A percentile compares a stretch with the other conserved stretches of the same genome.
Evolutionary conservation across 2,113 vertebrate genomes (phyloP).

Genomic region (Rhea americana): DNA sequence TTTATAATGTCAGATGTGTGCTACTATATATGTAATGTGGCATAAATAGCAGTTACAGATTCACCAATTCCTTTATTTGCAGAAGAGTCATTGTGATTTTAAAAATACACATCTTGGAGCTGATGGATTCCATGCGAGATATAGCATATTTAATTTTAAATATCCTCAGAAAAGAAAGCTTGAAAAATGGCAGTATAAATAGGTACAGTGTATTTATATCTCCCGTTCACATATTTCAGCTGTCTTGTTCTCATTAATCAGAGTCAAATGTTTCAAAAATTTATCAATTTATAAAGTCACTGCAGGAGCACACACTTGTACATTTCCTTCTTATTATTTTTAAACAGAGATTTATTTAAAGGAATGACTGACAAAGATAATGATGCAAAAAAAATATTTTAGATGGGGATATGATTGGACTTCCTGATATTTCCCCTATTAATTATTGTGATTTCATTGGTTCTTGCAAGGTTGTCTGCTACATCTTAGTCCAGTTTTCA

Average conservation of each 20-base stretch:
- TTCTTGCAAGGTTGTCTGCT: not conserved
- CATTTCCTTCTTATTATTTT: slow-evolving; percentile 29
- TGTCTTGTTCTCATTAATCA: slow-evolving; percentile 38
- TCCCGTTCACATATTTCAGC: not conserved
- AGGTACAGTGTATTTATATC: not conserved
- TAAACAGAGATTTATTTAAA: slow-evolving; percentile 10
- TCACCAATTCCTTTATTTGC: not conserved
- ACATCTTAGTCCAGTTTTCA: not conserved
- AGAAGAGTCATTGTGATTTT: not conserved
- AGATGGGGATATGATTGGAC: not conserved
- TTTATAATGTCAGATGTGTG: not conserved
- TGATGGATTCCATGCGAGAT: not conserved
- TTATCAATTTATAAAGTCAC: slow-evolving; percentile 1
- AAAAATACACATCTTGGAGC: not conserved
- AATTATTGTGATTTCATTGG: not conserved
- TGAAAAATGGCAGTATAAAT: not conserved
- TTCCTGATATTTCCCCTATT: not conserved
- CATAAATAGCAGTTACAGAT: not conserved
- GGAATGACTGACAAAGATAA: not conserved
- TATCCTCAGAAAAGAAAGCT: not conserved
- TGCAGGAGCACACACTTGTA: not conserved
- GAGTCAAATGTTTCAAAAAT: slow-evolving; percentile 13
- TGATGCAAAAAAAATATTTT: not conserved
- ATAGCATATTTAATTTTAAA: not conserved
- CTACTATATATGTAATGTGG: not conserved